phyloP scores from a whole-genome alignment of 2,113 vertebrate genomes.

The Sinocyclocheilus anshuiensis region DNA sequence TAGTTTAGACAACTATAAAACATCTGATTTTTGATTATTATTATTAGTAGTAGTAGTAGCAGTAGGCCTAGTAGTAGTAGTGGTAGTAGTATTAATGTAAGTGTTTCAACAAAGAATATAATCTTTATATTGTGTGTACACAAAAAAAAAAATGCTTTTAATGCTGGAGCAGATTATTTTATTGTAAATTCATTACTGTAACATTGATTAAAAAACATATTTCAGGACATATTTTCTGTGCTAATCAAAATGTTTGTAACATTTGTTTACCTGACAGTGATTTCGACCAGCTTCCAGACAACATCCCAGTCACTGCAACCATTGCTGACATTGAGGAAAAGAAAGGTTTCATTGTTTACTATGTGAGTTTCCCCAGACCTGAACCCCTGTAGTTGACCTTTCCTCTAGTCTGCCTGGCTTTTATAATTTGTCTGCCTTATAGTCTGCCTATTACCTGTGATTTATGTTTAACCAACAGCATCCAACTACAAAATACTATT shows the following conservation, averaged over 20 bases:
- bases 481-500: neutral
- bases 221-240: neutral
- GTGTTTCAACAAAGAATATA: neutral
- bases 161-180: neutral
- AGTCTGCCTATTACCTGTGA: neutral
- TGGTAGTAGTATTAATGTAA: neutral
- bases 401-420: neutral
- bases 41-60: too few relatives aligned
- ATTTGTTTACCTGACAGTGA: conserved; percentile 70
- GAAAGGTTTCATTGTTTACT: conserved; percentile 90
- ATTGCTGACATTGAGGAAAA: conserved; percentile 92
- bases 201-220: neutral
- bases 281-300: conserved; percentile 91
- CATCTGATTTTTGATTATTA: too few relatives aligned
- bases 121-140: neutral
- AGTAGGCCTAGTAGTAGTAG: too few relatives aligned
- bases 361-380: conserved; percentile 75
- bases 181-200: neutral
- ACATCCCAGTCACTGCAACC: conserved; percentile 85
- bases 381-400: neutral
- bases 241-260: neutral
- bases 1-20: neutral
- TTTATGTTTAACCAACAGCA: neutral
- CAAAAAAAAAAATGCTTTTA: neutral
- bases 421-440: neutral